These are phyloP conservation scores for Zaprionus vittiger DNA, from an alignment of 1,140 invertebrate genomes.

Conservation along the genomic window DNA sequence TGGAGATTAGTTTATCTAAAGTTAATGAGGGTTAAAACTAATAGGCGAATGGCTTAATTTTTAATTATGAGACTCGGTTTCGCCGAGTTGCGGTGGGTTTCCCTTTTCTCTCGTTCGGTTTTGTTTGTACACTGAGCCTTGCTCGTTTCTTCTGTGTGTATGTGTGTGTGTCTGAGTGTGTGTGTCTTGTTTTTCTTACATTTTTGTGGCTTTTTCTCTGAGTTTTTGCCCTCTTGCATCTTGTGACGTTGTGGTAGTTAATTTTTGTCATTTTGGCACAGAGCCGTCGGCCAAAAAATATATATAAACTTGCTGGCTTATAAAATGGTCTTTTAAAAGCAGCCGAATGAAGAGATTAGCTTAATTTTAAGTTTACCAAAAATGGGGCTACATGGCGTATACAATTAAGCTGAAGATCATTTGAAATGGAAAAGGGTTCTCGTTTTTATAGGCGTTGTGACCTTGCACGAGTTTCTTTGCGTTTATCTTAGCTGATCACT, in stretches of 20 bases:
- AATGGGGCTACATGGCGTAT: neutral
- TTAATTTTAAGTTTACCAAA: constrained; percentile 35
- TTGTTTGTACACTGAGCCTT: neutral
- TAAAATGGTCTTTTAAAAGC: constrained; percentile 59
- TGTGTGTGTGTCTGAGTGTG: constrained; percentile 3
- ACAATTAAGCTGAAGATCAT: constrained; percentile 19
- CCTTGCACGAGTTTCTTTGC: neutral
- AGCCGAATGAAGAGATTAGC: constrained; percentile 51
- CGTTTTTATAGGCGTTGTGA: neutral
- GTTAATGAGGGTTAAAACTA: constrained; percentile 83
- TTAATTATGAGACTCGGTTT: constrained; percentile 80
- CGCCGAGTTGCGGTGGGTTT: constrained; percentile 46
- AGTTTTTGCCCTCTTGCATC: constrained; percentile 43
- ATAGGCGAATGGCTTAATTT: constrained; percentile 83
- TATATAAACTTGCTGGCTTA: constrained; percentile 45
- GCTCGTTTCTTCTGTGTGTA: neutral
- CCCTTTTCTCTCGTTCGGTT: constrained; percentile 42
- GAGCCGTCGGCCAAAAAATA: constrained; percentile 54
- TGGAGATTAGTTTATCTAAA: constrained; percentile 83
- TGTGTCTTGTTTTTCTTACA: constrained; percentile 42
- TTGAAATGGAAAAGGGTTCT: neutral
- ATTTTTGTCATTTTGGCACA: constrained; percentile 65
- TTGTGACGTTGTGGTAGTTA: constrained; percentile 65
- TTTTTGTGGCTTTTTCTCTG: constrained; percentile 41
- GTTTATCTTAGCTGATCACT: too few species aligned